Evolutionary conservation across 2,888 invertebrate species (phyloP).

Genomic region (Drosophila falleni): DNA sequence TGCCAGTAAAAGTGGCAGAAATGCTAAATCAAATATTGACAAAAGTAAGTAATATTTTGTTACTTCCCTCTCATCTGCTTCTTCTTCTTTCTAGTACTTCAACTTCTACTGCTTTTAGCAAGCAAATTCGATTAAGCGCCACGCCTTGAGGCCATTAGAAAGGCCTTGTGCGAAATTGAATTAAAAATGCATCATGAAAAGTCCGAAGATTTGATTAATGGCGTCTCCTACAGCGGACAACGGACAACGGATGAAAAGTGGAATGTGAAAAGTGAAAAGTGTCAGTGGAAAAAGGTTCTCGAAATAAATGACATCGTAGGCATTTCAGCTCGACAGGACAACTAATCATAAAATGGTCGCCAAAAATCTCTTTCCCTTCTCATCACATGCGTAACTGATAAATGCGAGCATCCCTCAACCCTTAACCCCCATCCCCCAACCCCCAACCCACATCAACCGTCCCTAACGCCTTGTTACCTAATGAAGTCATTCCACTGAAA

Average conservation of each 20-base stretch:
- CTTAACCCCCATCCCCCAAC: neutral
- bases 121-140: conserved; percentile 72
- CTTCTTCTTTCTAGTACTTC: neutral
- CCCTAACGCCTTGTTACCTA: conserved; percentile 8
- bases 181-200: conserved; percentile 79
- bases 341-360: conserved; percentile 65
- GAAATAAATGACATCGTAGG: conserved; percentile 66
- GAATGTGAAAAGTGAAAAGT: conserved; percentile 40
- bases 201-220: conserved; percentile 78
- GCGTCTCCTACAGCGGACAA: conserved; percentile 25
- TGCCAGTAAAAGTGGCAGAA: conserved; percentile 62
- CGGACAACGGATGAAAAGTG: conserved; percentile 24
- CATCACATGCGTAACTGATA: conserved; percentile 33
- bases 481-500: conserved; percentile 49
- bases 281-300: conserved; percentile 55
- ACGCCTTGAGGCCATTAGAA: conserved; percentile 68
- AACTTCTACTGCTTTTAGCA: conserved; percentile 1
- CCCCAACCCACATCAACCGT: neutral
- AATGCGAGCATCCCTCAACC: conserved; percentile 31
- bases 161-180: conserved; percentile 66
- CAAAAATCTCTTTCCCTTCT: conserved; percentile 21
- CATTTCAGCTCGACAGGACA: conserved; percentile 37
- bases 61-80: neutral
- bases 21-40: conserved; percentile 80
- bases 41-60: conserved; percentile 70